phyloP scores from a whole-genome alignment of 1,140 invertebrate genomes.

The Meloidogyne chitwoodi region DNA sequence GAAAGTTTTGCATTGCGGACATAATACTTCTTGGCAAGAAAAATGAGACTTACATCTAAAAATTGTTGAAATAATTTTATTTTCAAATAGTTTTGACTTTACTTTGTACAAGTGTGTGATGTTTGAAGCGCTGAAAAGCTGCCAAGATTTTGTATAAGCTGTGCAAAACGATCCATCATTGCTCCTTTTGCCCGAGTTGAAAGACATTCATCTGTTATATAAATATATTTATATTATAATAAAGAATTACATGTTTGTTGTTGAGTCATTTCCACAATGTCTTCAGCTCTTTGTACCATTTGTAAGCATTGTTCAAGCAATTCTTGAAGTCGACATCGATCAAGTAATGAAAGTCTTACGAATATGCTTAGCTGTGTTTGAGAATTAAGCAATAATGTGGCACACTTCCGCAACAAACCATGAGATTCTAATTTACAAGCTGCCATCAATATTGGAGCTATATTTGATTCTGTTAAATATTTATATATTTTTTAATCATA shows the following conservation, averaged over 20 bases:
- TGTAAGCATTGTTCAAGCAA: conserved; percentile 49
- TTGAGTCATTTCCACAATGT: conserved; percentile 58
- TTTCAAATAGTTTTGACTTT: not conserved
- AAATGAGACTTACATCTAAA: conserved; percentile 51
- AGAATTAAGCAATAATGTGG: conserved; percentile 47
- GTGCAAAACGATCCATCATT: conserved; percentile 52
- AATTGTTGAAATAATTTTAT: not conserved
- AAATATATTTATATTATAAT: not conserved
- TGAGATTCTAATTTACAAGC: conserved; percentile 60
- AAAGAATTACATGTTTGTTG: conserved; percentile 47
- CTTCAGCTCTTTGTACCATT: conserved; percentile 53
- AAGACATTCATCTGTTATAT: conserved; percentile 52
- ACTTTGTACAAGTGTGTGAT: not conserved
- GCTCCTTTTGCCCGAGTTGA: conserved; percentile 49
- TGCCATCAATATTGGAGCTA: conserved; percentile 57
- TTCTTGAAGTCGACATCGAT: conserved; percentile 57
- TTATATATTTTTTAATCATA: not conserved
- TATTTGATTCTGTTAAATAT: conserved; percentile 48
- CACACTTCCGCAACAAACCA: conserved; percentile 53
- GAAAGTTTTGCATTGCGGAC: conserved; percentile 58
- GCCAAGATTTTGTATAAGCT: conserved; percentile 45
- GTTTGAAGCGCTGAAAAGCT: not conserved
- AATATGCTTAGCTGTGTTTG: conserved; percentile 57
- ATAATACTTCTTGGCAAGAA: conserved; percentile 46
- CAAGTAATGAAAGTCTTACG: conserved; percentile 54